Conservation (phyloP, 2,888 invertebrate species). For the Pocota personata region DNA sequence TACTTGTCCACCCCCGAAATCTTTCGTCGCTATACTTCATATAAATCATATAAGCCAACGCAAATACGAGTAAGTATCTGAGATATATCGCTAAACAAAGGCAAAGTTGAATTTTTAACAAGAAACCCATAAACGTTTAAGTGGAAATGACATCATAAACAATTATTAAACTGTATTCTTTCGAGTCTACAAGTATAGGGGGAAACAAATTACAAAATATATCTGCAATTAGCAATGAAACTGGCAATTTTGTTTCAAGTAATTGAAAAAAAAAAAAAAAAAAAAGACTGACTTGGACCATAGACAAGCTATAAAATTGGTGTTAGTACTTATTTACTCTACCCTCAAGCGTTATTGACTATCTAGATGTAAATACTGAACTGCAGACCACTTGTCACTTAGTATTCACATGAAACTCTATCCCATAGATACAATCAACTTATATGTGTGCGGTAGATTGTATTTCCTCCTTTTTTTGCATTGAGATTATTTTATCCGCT, state of each 20-base stretch:
- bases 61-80: conserved; percentile 6
- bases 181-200: neutral
- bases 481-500: conserved; percentile 1
- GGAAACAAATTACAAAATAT: conserved; percentile 34
- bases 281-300: neutral
- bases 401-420: conserved; percentile 65
- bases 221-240: conserved; percentile 42
- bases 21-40: conserved; percentile 12
- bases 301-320: conserved; percentile 27
- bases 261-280: neutral
- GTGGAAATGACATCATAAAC: conserved; percentile 63
- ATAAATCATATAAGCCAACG: conserved; percentile 21
- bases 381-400: conserved; percentile 57
- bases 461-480: conserved; percentile 10
- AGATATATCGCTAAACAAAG: conserved; percentile 31
- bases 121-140: conserved; percentile 42
- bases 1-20: conserved; percentile 53
- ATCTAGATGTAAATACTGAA: conserved; percentile 64
- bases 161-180: conserved; percentile 40
- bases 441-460: conserved; percentile 29
- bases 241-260: neutral
- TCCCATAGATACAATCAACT: conserved; percentile 55
- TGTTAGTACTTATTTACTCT: conserved; percentile 56
- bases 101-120: conserved; percentile 5
- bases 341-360: conserved; percentile 46